Base-by-base conservation (phyloP, 2,888 invertebrate species). In the Conchocele bisecta region DNA sequence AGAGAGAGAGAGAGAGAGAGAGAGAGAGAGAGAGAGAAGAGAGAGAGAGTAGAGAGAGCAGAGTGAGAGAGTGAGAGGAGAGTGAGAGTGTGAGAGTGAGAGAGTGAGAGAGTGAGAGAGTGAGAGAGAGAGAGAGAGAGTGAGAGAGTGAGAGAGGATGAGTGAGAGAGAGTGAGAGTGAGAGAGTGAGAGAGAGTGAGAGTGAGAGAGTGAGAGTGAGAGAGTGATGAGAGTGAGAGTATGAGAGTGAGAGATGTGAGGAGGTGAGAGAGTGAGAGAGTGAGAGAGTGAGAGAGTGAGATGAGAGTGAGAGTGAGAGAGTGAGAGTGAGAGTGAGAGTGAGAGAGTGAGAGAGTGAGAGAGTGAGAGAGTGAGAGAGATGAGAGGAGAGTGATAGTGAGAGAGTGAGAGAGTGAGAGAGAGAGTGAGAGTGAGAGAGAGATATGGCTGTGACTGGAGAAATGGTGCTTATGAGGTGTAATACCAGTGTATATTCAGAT, bases 121-220 rank as follows among this genome's bases (percentile, higher is more conserved):
- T n/a, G 46, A 44, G 46, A 17, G 46, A 44, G 46, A 20, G 20
- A n/a, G 46, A 44, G 46, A n/a, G 46, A 44, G 46, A n/a, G 46
- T n/a, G 20, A 20, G 20, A 20, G 46, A 44, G 46, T n/a, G 46
- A 44, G 46, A 17, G 46, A 44, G 46, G 46, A 17, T 15, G 46
- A 44, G 46, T 15, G 46, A 44, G 46, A n/a, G 46, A 44, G 46
- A 44, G 20, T 11, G 17, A 44, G 15, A 44, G 17, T 11, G 17
- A 17, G 11, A 17, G 13, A 17, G 13, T 11, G 37, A 35, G 37
- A 11, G n/a, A n/a, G n/a, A n/a, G n/a, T 11, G n/a, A n/a, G n/a
- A 35, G n/a, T 11, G n/a, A n/a, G n/a, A n/a, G n/a, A 35, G 11
- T 11, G 37, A 35, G 11, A 11, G 37, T 11, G 37, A 35, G 37